Base-by-base conservation (phyloP, 2,888 invertebrate species). In the Drosophila peninsularis region DNA sequence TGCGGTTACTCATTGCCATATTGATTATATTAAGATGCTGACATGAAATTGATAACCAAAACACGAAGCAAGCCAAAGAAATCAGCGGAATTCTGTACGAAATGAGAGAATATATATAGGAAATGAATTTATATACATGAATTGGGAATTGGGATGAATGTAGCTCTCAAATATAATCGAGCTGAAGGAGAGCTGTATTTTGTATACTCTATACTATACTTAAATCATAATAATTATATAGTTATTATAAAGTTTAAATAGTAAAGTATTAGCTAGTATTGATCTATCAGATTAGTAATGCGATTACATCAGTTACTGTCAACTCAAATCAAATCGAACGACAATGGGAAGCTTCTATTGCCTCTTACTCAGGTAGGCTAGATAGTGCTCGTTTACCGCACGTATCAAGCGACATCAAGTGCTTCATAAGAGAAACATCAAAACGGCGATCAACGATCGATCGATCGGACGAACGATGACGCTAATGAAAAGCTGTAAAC, bases 401-500 rank as follows among this genome's bases (percentile, higher is more conserved):
- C 5, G 24, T 17, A 14, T 6, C 13, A 5, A 44, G 9, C 58
- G 37, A 39, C n/a, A 53, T 27, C 24, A 37, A 53, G 49, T 57
- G 68, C 17, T 62, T 62, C 55, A 73, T 61, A 49, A 45, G 19
- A 37, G 50, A n/a, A 45, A 41, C 13, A 41, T 53, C 44, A 68
- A 61, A 70, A 47, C 53, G 61, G 44, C 71, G 27, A 72, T 62
- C 58, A 67, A 45, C 39, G 65, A 71, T 44, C 58, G 54, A 47
- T 30, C n/a, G 30, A 30, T 47, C 44, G 41, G 50, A 61, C 62
- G 71, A 58, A 53, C 41, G 63, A 78, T 78, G 75, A 75, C 71
- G 80, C 71, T 80, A 71, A 75, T 88, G 85, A 75, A 75, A 73
- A 47, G 70, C 71, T 54, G 71, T 80, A 78, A 80, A 71, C 76